phyloP scores from a whole-genome alignment of 2,797 vertebrate species.

The Phataginus tricuspis region DNA sequence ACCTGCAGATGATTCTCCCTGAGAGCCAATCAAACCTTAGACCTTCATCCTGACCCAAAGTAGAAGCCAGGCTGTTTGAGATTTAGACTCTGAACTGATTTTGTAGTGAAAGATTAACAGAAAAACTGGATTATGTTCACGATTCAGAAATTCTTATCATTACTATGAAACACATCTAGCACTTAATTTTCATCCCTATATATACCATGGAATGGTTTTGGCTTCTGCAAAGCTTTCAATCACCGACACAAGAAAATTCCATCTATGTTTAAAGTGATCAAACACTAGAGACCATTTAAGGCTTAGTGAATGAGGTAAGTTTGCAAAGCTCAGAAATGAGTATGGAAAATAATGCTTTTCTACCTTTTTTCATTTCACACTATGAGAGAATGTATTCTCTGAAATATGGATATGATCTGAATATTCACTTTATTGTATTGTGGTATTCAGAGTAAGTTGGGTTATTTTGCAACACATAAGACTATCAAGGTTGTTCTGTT shows the following conservation, averaged over 20 bases:
- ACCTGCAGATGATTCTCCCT: background rate
- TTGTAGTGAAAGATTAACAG: background rate
- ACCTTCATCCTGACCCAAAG: background rate
- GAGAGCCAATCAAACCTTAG: background rate
- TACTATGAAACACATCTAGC: background rate
- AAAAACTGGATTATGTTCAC: background rate
- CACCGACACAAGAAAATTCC: background rate
- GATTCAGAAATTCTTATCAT: background rate
- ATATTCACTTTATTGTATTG: background rate
- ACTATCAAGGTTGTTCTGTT: background rate
- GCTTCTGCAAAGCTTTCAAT: slow-evolving; percentile 16
- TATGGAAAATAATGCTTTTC: background rate
- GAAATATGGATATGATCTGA: background rate
- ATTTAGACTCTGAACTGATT: background rate
- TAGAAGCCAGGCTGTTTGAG: background rate
- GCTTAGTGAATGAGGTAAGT: background rate
- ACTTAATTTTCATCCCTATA: background rate
- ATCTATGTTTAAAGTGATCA: background rate
- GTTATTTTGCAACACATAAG: background rate
- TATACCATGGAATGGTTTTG: background rate
- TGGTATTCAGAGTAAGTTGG: background rate
- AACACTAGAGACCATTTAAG: background rate
- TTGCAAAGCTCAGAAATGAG: background rate
- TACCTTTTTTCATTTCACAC: background rate
- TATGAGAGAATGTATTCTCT: slow-evolving; percentile 1